These are phyloP conservation scores for Globia sparganii DNA, from an alignment of 2,888 invertebrate species.

Conservation along the genomic window DNA sequence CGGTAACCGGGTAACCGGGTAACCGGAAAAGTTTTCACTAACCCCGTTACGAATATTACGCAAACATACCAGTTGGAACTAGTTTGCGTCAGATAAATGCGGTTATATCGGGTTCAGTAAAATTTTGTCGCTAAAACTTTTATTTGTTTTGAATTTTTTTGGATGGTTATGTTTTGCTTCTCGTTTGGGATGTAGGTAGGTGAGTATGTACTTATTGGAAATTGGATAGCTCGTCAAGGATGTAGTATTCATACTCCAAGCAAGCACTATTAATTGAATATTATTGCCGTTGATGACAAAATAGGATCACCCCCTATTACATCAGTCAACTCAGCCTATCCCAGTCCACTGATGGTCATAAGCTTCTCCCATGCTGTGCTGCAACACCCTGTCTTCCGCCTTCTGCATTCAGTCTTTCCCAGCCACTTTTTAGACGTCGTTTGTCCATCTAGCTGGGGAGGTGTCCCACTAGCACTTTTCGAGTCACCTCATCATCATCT, in stretches of 20 bases:
- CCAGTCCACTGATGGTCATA: no score
- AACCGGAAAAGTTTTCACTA: slow-evolving; percentile 61
- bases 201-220: neutral
- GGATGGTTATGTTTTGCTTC: slow-evolving; percentile 21
- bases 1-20: slow-evolving; percentile 43
- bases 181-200: neutral
- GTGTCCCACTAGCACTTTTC: no score
- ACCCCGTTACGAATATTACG: slow-evolving; percentile 60
- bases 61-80: slow-evolving; percentile 58
- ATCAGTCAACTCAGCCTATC: no score
- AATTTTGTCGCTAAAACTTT: slow-evolving; percentile 42
- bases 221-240: neutral
- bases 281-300: no score
- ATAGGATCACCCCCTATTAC: no score
- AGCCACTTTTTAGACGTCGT: no score
- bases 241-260: neutral
- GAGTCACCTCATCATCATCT: no score
- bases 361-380: no score
- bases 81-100: slow-evolving; percentile 62
- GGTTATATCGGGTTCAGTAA: slow-evolving; percentile 49
- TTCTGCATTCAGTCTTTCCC: no score
- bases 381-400: no score
- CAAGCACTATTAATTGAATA: neutral
- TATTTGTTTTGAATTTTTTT: slow-evolving; percentile 56
- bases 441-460: no score